These are phyloP conservation scores for Papilio demoleus DNA, from an alignment of 2,888 invertebrate genomes.

Conservation along the genomic window DNA sequence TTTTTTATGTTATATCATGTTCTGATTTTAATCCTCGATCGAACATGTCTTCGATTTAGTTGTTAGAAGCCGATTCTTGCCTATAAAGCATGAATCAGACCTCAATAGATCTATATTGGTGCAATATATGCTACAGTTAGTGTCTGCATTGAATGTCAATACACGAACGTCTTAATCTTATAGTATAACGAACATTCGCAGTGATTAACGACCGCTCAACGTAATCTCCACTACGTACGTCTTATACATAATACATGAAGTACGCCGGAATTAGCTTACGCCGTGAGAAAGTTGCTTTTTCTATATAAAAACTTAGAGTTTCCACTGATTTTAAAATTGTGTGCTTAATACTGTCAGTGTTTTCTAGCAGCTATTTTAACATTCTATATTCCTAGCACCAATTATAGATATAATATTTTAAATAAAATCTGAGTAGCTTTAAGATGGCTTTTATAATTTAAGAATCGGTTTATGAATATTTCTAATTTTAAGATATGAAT, in stretches of 20 bases:
- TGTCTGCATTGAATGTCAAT: conserved; percentile 28
- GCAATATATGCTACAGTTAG: conserved; percentile 10
- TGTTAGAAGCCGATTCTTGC: conserved; percentile 46
- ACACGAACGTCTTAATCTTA: conserved; percentile 18
- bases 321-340: conserved; percentile 31
- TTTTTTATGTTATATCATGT: conserved; percentile 19
- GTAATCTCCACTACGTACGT: conserved; percentile 36
- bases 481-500: conserved; percentile 57
- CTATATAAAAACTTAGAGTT: conserved; percentile 40
- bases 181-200: conserved; percentile 30
- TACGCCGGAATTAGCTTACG: conserved; percentile 44
- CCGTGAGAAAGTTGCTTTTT: conserved; percentile 45
- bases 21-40: conserved; percentile 33
- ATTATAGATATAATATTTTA: conserved; percentile 43
- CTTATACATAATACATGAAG: conserved; percentile 44
- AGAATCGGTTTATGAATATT: conserved; percentile 45
- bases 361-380: conserved; percentile 51
- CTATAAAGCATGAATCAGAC: conserved; percentile 45
- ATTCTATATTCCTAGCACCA: conserved; percentile 35
- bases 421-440: conserved; percentile 58
- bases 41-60: conserved; percentile 29
- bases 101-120: conserved; percentile 43
- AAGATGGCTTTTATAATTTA: conserved; percentile 50
- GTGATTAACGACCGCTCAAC: conserved; percentile 39
- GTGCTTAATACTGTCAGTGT: not conserved